Evolutionary conservation across 2,113 vertebrate species (phyloP).

Genomic region (Porphyrio hochstetteri): DNA sequence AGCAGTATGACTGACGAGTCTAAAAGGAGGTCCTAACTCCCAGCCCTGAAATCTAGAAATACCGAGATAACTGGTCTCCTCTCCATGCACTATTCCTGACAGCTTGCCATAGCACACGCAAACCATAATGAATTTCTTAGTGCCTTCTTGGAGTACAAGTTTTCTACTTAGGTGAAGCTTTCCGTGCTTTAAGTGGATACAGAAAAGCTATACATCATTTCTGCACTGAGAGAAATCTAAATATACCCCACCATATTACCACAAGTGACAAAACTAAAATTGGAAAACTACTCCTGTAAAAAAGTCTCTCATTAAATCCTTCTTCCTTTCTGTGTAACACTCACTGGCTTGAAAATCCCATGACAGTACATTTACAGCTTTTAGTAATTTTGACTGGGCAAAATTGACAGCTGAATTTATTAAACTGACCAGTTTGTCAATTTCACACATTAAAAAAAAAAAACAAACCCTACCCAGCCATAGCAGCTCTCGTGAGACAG

Average conservation of each 20-base stretch:
- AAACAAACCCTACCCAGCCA: conserved; percentile 52
- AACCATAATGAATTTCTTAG: conserved; percentile 32
- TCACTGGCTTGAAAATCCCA: conserved; percentile 63
- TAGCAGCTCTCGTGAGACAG: conserved; percentile 47
- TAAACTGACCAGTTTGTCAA: conserved; percentile 76
- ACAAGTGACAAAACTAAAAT: conserved; percentile 62
- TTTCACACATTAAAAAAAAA: conserved; percentile 54
- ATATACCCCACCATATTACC: conserved; percentile 36
- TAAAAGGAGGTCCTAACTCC: not conserved
- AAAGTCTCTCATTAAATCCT: conserved; percentile 66
- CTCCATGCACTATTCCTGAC: not conserved
- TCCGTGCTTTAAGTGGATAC: conserved; percentile 34
- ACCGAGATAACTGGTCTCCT: not conserved
- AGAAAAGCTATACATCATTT: conserved; percentile 54
- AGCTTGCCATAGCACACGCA: not conserved
- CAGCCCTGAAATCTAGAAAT: not conserved
- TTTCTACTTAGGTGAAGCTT: conserved; percentile 13
- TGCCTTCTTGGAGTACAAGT: conserved; percentile 7
- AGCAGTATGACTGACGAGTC: not conserved
- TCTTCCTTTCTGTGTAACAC: not conserved
- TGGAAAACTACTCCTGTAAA: conserved; percentile 58
- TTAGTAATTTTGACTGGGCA: conserved; percentile 71
- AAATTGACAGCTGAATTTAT: conserved; percentile 78
- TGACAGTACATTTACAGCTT: conserved; percentile 68
- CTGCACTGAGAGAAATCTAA: conserved; percentile 49